Conservation (phyloP, 37 sponge, comb jelly and placozoan species). For the Aplysina aerophoba region DNA sequence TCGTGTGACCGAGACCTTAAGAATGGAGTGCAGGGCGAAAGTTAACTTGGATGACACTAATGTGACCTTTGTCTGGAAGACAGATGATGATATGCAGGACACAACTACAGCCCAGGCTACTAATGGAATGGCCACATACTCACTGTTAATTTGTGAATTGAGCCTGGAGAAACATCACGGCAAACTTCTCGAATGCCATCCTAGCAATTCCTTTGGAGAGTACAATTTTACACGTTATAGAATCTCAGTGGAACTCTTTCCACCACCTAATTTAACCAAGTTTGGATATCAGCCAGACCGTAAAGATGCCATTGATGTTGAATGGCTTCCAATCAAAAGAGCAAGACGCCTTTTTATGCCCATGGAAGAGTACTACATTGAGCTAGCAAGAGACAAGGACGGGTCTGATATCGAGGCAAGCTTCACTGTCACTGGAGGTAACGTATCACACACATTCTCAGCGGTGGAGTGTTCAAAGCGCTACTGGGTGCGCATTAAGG, state of each 20-base stretch:
- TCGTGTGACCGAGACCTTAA: neutral
- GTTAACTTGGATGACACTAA: neutral
- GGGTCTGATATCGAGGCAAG: neutral
- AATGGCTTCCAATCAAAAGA: neutral
- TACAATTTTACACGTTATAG: neutral
- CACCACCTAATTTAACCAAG: neutral
- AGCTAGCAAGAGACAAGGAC: neutral
- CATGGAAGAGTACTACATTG: neutral
- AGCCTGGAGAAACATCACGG: neutral
- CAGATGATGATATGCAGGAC: neutral
- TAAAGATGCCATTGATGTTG: neutral
- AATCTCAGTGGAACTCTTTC: neutral
- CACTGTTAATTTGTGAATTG: neutral
- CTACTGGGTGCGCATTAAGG: constrained; percentile 15
- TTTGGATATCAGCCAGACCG: neutral
- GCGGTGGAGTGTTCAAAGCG: neutral
- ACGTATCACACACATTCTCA: neutral
- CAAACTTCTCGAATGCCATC: neutral
- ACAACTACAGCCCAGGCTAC: neutral
- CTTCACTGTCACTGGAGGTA: neutral
- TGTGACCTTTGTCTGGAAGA: neutral
- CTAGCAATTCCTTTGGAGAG: neutral
- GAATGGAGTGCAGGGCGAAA: neutral
- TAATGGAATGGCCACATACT: neutral
- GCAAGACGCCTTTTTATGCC: neutral